A percentile compares a stretch with the other conserved stretches of the same genome.
phyloP scores from a whole-genome alignment of 2,797 vertebrate species.

The Sebastes cheni region DNA sequence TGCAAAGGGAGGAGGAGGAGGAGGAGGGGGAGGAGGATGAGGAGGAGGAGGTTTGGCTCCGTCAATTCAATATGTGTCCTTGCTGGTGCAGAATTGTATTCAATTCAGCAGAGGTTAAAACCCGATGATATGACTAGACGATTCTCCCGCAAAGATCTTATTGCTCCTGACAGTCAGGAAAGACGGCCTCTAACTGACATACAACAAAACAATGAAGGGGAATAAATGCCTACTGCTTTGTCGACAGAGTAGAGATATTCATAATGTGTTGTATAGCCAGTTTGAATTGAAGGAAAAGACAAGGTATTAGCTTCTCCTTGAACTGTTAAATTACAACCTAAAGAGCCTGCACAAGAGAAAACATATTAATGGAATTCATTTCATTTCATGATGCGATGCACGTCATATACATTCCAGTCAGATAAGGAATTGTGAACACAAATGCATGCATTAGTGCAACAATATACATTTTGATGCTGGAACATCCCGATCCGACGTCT shows the following conservation, averaged over 20 bases:
- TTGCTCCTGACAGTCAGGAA: constrained; percentile 43
- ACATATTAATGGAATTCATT: background rate
- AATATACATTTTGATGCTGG: constrained; percentile 58
- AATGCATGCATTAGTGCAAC: constrained; percentile 51
- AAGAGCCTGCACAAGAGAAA: background rate
- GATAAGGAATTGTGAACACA: constrained; percentile 12
- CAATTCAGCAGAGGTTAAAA: constrained; percentile 60
- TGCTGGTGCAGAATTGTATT: constrained; percentile 42
- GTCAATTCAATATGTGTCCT: constrained; percentile 63
- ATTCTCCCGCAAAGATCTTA: constrained; percentile 30
- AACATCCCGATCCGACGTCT: constrained; percentile 39
- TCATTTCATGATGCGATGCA: background rate
- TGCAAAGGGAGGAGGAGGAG: constrained; percentile 23
- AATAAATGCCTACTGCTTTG: constrained; percentile 12
- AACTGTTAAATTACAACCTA: background rate
- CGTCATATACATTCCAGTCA: constrained; percentile 39
- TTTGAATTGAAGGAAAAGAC: background rate
- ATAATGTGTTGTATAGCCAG: background rate
- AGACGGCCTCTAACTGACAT: constrained; percentile 15
- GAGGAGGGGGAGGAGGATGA: constrained; percentile 10
- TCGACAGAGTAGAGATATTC: background rate
- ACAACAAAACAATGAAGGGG: constrained; percentile 33
- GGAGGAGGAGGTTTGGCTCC: constrained; percentile 35
- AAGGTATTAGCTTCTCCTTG: background rate
- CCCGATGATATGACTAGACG: constrained; percentile 51